Evolutionary conservation across 2,797 vertebrate species (phyloP), one percentile per base, ranked within the genome.

Genomic region (Sus cebifrons): DNA sequence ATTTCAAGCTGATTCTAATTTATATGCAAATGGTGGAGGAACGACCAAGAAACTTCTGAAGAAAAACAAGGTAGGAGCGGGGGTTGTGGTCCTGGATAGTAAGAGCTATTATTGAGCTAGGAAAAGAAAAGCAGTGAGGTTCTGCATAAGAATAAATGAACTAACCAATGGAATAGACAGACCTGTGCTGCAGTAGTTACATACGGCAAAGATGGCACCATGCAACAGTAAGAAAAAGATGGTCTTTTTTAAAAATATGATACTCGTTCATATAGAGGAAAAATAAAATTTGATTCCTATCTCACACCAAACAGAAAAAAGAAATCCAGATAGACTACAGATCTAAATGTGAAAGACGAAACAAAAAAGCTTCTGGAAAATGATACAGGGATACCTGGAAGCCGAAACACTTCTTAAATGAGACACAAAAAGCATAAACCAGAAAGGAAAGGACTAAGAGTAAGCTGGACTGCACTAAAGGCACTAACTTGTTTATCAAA

Each of bases 221-320:
- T 25, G 23, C 32, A 73, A 52, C 11, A 68, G 13, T 60, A 32
- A 85, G 71, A 73, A 89, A 85, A 77, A 86, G 40, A 60, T 5
- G 20, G 9, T 62, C 17, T 27, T 75, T 56, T 58, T 62, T 60
- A 91, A 89, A 95, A 49, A 20, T 54, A 67, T 4, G 10, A 71
- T 71, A 77, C 2, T 83, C 40, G 77, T 54, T 52, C 18, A 87
- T 16, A 64, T 3, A 8, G 12, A 74, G 21, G 14, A 77, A 88
- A 78, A 91, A 82, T 54, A 62, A 86, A 90, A 64, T 32, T 36
- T 65, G 56, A 91, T 27, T 21, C 25, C 15, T 83, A 78, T 71
- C 21, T 87, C 56, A 67, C 54, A 91, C 14, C 64, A 71, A 49
- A 83, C 32, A 73, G 58, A 92, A 91, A 74, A 96, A 96, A 27